Conservation (phyloP, 2,113 vertebrate species). For the Amblyornis subalaris region DNA sequence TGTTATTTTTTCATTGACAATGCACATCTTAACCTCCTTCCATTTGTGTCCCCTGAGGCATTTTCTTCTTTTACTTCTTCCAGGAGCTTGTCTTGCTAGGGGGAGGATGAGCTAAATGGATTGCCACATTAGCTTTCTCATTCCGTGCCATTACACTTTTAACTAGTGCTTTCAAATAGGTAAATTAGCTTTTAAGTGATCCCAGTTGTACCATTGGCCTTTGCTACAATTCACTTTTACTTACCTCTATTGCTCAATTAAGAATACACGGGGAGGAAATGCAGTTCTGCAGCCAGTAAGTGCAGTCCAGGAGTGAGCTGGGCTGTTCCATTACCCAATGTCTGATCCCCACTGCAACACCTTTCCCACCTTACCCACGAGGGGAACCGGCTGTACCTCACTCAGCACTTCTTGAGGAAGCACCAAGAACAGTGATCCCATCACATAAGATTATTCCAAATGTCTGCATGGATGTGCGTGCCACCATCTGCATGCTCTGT, state of each 20-base stretch:
- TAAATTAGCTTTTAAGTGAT: constrained; percentile 24
- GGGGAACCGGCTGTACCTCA: neutral
- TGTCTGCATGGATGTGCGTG: neutral
- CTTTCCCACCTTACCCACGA: rapidly evolving
- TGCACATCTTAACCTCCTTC: neutral
- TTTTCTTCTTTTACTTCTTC: neutral
- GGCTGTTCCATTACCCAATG: neutral
- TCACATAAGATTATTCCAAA: neutral
- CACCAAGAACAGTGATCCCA: rapidly evolving
- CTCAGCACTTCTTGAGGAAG: neutral
- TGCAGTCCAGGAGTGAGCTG: neutral
- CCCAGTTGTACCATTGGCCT: neutral
- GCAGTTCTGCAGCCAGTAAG: neutral
- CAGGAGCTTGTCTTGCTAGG: neutral
- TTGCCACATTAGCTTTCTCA: neutral
- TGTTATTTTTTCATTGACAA: neutral
- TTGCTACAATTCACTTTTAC: constrained; percentile 20
- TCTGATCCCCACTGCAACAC: rapidly evolving
- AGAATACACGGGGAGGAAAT: neutral
- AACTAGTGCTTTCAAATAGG: constrained; percentile 3
- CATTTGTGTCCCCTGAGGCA: neutral
- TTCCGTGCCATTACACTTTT: neutral
- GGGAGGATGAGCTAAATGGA: neutral
- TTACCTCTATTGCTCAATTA: neutral
- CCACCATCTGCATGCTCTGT: neutral